These are phyloP conservation scores for Pterocles orientalis DNA, from an alignment of 2,113 vertebrate genomes.

Conservation along the genomic window DNA sequence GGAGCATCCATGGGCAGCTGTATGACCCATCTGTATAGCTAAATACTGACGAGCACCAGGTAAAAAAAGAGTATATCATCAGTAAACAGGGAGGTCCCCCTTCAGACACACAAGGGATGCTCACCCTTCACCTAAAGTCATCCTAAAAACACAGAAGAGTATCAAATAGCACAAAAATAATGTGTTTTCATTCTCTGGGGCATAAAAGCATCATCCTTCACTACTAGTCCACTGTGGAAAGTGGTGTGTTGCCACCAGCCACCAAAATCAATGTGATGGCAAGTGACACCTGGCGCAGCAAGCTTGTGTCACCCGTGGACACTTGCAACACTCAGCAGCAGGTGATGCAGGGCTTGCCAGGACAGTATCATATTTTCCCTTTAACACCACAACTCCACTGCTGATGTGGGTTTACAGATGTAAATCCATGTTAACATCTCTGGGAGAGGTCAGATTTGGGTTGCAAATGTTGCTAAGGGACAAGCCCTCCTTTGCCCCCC, in stretches of 20 bases:
- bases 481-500: not conserved
- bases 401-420: not conserved
- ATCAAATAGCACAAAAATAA: not conserved
- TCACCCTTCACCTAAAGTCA: accelerated
- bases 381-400: not conserved
- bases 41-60: not conserved
- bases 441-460: not conserved
- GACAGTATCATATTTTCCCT: not conserved
- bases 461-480: not conserved
- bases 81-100: not conserved
- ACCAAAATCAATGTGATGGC: not conserved
- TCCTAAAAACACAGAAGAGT: not conserved
- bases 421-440: not conserved
- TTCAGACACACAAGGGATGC: not conserved
- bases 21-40: accelerated
- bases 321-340: accelerated
- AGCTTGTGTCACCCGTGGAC: accelerated
- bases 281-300: accelerated
- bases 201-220: not conserved
- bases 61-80: not conserved
- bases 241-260: not conserved
- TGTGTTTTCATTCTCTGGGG: not conserved
- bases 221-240: not conserved
- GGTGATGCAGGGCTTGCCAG: accelerated
- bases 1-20: not conserved